Conservation (phyloP, 2,888 invertebrate species). For the Phortica magna region DNA sequence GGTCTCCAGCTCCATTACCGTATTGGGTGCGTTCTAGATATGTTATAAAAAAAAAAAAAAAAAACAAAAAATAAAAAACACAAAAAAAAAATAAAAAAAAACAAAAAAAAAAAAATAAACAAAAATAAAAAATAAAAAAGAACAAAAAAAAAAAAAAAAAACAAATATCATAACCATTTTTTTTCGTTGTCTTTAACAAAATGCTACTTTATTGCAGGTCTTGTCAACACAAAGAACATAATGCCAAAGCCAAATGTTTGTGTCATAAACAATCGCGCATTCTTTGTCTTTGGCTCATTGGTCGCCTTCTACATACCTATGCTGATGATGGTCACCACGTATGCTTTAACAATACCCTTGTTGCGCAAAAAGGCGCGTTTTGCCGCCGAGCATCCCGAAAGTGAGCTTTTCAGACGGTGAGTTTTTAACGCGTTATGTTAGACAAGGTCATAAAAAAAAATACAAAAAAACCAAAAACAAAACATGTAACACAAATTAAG, state of each 20-base stretch:
- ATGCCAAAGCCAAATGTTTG: slow-evolving; percentile 88
- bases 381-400: slow-evolving; percentile 83
- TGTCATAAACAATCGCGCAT: slow-evolving; percentile 90
- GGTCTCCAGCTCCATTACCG: slow-evolving; percentile 91
- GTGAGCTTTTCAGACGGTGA: slow-evolving; percentile 80
- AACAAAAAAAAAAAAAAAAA: not conserved
- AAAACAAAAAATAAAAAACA: not conserved
- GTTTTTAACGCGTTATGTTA: slow-evolving; percentile 44
- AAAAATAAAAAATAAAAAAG: not conserved
- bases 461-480: not conserved
- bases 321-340: slow-evolving; percentile 95
- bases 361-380: slow-evolving; percentile 88
- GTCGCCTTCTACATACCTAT: slow-evolving; percentile 97
- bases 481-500: not conserved
- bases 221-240: slow-evolving; percentile 87
- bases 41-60: not conserved
- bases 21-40: slow-evolving; percentile 82
- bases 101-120: not conserved
- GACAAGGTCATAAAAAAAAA: not conserved
- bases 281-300: slow-evolving; percentile 94
- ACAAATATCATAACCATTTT: not conserved
- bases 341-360: slow-evolving; percentile 92
- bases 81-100: not conserved
- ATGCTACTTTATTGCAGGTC: slow-evolving; percentile 79
- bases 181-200: slow-evolving; percentile 21